Conservation (phyloP, 1,140 invertebrate species). For the Batillaria attramentaria region DNA sequence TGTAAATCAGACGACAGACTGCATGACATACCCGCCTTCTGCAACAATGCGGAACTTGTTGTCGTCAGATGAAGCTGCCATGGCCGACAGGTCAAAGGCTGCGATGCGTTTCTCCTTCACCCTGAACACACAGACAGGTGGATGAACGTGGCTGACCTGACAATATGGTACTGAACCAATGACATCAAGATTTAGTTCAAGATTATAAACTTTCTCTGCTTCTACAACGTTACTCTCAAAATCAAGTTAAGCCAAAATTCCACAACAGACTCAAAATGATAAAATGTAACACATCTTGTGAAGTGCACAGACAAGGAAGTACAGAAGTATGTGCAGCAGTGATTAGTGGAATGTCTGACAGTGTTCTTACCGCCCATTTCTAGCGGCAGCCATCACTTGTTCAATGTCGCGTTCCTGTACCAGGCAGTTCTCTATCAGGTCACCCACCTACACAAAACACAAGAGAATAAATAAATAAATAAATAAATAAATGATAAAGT, state of each 20-base stretch:
- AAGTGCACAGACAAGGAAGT: too few relatives aligned
- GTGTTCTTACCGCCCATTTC: constrained; percentile 53
- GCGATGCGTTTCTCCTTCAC: constrained; percentile 64
- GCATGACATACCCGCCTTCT: constrained; percentile 64
- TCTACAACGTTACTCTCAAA: too few relatives aligned
- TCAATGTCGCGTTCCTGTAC: constrained; percentile 67
- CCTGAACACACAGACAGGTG: constrained; percentile 36
- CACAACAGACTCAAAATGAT: too few relatives aligned
- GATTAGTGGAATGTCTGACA: too few relatives aligned
- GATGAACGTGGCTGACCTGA: neutral
- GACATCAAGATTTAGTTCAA: neutral
- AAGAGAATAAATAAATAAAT: neutral
- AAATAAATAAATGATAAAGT: too few relatives aligned
- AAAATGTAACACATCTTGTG: too few relatives aligned
- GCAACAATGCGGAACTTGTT: constrained; percentile 70
- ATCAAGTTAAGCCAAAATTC: too few relatives aligned
- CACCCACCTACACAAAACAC: constrained; percentile 51
- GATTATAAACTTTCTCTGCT: too few relatives aligned
- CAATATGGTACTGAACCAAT: neutral
- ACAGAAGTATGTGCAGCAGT: too few relatives aligned
- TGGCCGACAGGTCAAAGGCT: constrained; percentile 66
- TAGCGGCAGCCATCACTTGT: constrained; percentile 60
- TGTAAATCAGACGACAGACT: too few relatives aligned
- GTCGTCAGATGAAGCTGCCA: constrained; percentile 68
- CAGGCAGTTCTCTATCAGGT: constrained; percentile 63